Conservation (phyloP, 2,113 vertebrate species). For the Helogale parvula region DNA sequence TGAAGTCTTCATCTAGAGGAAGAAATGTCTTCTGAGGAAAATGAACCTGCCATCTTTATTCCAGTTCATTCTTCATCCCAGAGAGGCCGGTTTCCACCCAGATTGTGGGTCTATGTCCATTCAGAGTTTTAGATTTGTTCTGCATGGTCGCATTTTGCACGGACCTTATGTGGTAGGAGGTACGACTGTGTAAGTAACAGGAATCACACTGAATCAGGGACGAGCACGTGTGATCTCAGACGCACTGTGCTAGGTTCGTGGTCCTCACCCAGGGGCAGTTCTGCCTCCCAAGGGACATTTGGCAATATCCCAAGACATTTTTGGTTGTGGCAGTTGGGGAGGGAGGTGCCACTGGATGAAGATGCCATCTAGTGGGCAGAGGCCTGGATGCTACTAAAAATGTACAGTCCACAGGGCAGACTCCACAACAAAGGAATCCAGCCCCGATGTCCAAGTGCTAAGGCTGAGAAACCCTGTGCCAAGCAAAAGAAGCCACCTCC, state of each 20-base stretch:
- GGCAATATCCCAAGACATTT: neutral
- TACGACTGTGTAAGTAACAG: neutral
- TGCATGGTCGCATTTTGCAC: neutral
- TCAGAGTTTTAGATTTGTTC: neutral
- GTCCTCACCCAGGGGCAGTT: neutral
- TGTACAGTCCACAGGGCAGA: accelerated
- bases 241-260: too few species aligned
- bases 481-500: neutral
- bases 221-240: neutral
- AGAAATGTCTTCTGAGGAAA: slow-evolving; percentile 7
- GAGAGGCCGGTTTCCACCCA: neutral
- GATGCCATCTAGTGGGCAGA: neutral
- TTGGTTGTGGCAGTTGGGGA: neutral
- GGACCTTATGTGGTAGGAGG: neutral
- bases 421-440: neutral
- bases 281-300: neutral
- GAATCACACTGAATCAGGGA: neutral
- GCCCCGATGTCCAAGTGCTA: neutral
- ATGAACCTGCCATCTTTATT: neutral
- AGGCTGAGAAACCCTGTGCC: neutral
- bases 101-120: neutral
- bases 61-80: neutral
- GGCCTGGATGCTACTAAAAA: neutral
- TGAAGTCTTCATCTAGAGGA: neutral
- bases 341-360: neutral